phyloP scores from a whole-genome alignment of 2,888 invertebrate species.

The Aleiodes testaceus region DNA sequence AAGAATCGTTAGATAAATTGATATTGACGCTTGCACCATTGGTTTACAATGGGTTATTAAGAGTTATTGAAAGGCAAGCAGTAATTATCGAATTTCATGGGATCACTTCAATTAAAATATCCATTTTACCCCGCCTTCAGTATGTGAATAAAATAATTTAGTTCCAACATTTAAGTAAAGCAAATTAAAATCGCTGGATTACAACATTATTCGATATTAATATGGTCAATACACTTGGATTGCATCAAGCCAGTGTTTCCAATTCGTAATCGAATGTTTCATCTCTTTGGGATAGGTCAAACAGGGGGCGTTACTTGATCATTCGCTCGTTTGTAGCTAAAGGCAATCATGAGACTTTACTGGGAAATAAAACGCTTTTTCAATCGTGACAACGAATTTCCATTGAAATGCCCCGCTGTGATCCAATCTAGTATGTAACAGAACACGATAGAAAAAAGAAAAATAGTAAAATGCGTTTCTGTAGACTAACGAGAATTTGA shows the following conservation, averaged over 20 bases:
- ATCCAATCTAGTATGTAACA: background rate
- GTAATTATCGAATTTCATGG: too few species aligned
- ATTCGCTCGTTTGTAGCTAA: background rate
- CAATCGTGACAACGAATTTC: conserved; percentile 26
- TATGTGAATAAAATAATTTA: background rate
- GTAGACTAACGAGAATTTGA: background rate
- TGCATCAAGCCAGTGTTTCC: conserved; percentile 33
- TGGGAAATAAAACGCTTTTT: conserved; percentile 21
- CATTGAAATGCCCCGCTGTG: conserved; percentile 1
- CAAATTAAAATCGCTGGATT: conserved; percentile 46
- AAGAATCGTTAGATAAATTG: too few species aligned
- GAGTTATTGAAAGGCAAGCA: conserved; percentile 57
- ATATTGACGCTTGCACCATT: background rate
- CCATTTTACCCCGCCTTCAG: background rate
- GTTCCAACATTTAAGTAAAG: background rate
- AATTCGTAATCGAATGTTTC: conserved; percentile 44
- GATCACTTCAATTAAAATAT: too few species aligned
- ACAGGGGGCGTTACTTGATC: conserved; percentile 35
- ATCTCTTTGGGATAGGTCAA: conserved; percentile 43
- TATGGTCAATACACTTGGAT: conserved; percentile 44
- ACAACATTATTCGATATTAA: conserved; percentile 49
- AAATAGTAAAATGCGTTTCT: background rate
- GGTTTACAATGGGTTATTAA: conserved; percentile 54
- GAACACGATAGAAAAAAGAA: background rate
- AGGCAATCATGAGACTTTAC: conserved; percentile 1